These are phyloP conservation scores for Takifugu rubripes DNA, from an alignment of 2,797 vertebrate genomes.

Conservation along the genomic window DNA sequence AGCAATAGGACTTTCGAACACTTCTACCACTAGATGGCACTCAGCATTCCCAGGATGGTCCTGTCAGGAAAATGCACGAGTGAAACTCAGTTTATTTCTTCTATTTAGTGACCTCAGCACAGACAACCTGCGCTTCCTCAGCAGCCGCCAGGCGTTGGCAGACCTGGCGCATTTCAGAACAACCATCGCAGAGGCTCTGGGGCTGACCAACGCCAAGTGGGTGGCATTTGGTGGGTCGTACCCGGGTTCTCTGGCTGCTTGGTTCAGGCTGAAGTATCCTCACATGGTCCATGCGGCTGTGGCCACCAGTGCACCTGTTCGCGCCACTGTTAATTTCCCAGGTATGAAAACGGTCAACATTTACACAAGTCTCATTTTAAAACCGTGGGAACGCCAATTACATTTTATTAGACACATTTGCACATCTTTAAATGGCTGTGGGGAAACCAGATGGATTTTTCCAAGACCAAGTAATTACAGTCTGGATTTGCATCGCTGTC, in stretches of 20 bases:
- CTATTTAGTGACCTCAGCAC: slow-evolving; percentile 64
- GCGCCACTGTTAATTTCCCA: slow-evolving; percentile 72
- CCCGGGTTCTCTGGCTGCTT: slow-evolving; percentile 71
- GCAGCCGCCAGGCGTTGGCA: slow-evolving; percentile 68
- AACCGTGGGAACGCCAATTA: too few species aligned
- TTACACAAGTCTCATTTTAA: too few species aligned
- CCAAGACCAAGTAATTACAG: too few species aligned
- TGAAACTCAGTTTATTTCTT: slow-evolving; percentile 5
- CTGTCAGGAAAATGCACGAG: background rate
- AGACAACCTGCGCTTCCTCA: slow-evolving; percentile 64
- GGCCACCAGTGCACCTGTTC: slow-evolving; percentile 66
- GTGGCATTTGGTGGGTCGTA: slow-evolving; percentile 72
- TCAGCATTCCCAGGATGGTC: background rate
- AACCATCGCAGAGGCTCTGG: slow-evolving; percentile 25
- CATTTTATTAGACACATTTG: too few species aligned
- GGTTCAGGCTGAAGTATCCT: slow-evolving; percentile 76
- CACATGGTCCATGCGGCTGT: slow-evolving; percentile 69
- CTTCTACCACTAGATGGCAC: slow-evolving; percentile 51
- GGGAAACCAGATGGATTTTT: too few species aligned
- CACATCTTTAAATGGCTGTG: too few species aligned
- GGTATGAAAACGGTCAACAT: slow-evolving; percentile 44
- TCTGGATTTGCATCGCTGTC: too few species aligned
- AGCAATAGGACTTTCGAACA: background rate
- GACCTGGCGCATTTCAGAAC: slow-evolving; percentile 74
- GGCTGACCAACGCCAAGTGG: slow-evolving; percentile 61